Conservation (phyloP, 92 coral and sea anemone species). For the Umimayanthus chanpuru region DNA sequence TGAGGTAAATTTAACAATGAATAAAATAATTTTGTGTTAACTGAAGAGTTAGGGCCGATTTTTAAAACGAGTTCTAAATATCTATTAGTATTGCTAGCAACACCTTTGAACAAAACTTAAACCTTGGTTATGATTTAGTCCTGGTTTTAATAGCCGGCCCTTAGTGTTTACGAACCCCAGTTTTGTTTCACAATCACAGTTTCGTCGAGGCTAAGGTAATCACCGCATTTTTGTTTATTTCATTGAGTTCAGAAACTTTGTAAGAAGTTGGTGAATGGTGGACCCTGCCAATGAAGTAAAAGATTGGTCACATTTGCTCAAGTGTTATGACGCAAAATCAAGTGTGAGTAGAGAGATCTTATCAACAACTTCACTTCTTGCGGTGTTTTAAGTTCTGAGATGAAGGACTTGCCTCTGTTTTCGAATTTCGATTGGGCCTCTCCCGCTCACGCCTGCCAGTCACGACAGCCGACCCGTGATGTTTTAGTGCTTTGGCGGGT, state of each 20-base stretch:
- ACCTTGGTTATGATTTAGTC: too few species aligned
- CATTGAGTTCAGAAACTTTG: not conserved
- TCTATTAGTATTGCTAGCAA: too few species aligned
- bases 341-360: slow-evolving; percentile 26
- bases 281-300: not conserved
- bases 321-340: slow-evolving; percentile 27
- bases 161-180: not conserved
- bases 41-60: too few species aligned
- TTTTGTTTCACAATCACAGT: not conserved
- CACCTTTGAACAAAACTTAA: too few species aligned
- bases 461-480: not conserved
- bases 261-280: not conserved
- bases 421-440: not conserved
- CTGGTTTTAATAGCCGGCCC: too few species aligned
- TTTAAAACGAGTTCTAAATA: too few species aligned
- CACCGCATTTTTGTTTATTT: not conserved
- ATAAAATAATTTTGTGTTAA: not conserved
- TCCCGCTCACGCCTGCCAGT: not conserved
- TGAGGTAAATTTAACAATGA: too few species aligned
- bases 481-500: slow-evolving; percentile 18
- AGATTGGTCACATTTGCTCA: not conserved
- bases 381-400: slow-evolving; percentile 4
- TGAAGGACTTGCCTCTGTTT: slow-evolving; percentile 3
- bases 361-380: slow-evolving; percentile 12
- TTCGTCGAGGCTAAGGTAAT: not conserved